phyloP scores from a whole-genome alignment of 2,113 vertebrate genomes.

The Tragulus kanchil region DNA sequence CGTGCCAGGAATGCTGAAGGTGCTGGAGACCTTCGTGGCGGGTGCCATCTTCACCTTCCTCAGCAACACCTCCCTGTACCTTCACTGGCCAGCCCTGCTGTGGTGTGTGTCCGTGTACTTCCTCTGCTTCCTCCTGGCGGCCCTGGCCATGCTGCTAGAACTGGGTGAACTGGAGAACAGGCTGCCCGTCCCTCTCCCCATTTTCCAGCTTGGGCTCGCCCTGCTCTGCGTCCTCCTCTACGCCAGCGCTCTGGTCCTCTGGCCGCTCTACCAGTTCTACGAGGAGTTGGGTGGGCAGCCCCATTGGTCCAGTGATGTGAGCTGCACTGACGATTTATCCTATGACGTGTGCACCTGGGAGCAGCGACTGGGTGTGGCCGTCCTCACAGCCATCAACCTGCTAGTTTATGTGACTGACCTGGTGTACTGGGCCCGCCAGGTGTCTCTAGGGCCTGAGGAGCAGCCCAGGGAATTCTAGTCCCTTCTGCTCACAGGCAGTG shows the following conservation, averaged over 20 bases:
- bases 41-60: slow-evolving; percentile 91
- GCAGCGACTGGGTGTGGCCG: slow-evolving; percentile 88
- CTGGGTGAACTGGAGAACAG: slow-evolving; percentile 61
- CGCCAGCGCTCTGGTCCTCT: slow-evolving; percentile 90
- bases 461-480: rapidly evolving
- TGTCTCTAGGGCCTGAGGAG: slow-evolving; percentile 89
- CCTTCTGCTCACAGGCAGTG: not conserved
- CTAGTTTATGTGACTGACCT: slow-evolving; percentile 92
- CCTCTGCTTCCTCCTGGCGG: slow-evolving; percentile 94
- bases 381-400: slow-evolving; percentile 92
- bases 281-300: slow-evolving; percentile 71
- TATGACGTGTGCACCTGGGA: slow-evolving; percentile 88
- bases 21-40: slow-evolving; percentile 94
- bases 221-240: slow-evolving; percentile 91
- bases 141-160: slow-evolving; percentile 90
- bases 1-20: slow-evolving; percentile 92
- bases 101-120: slow-evolving; percentile 93
- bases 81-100: slow-evolving; percentile 80
- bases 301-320: not conserved
- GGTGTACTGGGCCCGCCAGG: slow-evolving; percentile 90
- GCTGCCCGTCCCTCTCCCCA: slow-evolving; percentile 84
- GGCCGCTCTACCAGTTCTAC: slow-evolving; percentile 94
- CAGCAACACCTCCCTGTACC: slow-evolving; percentile 85
- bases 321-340: rapidly evolving
- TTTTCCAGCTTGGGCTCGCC: slow-evolving; percentile 89